A percentile compares a stretch with the other conserved stretches of the same genome.
Evolutionary conservation across 2,797 vertebrate genomes (phyloP).

Genomic region (Margarornis squamiger): DNA sequence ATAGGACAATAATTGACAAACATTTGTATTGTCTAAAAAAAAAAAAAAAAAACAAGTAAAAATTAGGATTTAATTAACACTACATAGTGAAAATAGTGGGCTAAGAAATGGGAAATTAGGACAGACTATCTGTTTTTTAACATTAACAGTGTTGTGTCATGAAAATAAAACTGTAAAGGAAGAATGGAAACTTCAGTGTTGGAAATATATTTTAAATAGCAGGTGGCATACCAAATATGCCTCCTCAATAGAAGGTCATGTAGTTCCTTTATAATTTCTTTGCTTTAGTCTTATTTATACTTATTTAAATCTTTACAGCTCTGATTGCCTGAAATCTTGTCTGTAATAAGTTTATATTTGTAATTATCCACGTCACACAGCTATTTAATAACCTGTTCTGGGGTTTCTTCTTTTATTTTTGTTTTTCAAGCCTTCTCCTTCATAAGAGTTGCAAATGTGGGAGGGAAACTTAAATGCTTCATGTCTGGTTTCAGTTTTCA

Average conservation of each 20-base stretch:
- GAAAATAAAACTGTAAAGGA: background rate
- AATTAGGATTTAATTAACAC: background rate
- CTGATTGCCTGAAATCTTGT: background rate
- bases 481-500: background rate
- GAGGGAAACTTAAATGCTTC: background rate
- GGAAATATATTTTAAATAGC: background rate
- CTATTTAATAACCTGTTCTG: background rate
- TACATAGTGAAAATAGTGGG: background rate
- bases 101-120: background rate
- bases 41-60: background rate
- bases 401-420: background rate
- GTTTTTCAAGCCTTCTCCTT: background rate
- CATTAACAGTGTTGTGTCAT: background rate
- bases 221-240: background rate
- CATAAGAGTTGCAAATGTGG: background rate
- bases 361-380: background rate
- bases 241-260: background rate
- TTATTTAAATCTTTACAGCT: background rate
- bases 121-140: background rate
- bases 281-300: background rate
- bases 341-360: background rate
- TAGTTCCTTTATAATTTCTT: background rate
- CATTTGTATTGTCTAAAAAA: background rate
- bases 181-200: background rate
- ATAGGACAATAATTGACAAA: background rate